Evolutionary conservation across 2,797 vertebrate genomes (phyloP), one percentile per base, ranked within the genome.

Genomic region (Acanthurus lineatus): DNA sequence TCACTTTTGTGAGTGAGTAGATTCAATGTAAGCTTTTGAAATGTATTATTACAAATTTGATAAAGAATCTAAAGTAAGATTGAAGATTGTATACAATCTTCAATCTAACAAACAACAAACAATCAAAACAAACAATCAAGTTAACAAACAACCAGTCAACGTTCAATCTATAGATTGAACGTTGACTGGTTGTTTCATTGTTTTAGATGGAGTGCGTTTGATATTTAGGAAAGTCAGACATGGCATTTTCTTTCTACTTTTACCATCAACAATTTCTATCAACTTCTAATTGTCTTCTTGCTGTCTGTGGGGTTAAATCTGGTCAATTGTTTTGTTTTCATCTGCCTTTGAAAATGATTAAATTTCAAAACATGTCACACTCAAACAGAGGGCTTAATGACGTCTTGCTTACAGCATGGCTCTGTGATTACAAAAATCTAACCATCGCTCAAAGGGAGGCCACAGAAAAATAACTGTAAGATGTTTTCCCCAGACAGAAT

Each of bases 341-440:
- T 68, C 48, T 3, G 20, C 19, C 35, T 3, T 25, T 38, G 54
- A 49, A 72, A 86, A 92, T 84, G 14, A 68, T 48, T 76, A 35
- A 1, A 73, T 87, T 79, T 71, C n/a, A 48, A 91, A 86, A 67
- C 84, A 82, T 75, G 85, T 89, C 89, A 92, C 88, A 83, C 65
- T 61, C 62, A 38, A 47, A 58, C 32, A 52, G 25, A 22, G 32
- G n/a, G 58, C 53, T 42, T 76, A 80, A 81, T 79, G 54, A 52
- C 75, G 45, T 54, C 35, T 66, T 25, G 35, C 66, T 66, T 42
- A 32, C 68, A 49, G 16, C n/a, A 0, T 2, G 58, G 63, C 71
- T 51, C 22, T 4, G 3, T 5, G 45, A 66, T 84, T 51, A 65
- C 82, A 61, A 73, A 38, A 40, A 63, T 22, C 44, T 62, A 47